Base-by-base conservation (phyloP, 2,888 invertebrate genomes). In the Liodrosophila aerea region DNA sequence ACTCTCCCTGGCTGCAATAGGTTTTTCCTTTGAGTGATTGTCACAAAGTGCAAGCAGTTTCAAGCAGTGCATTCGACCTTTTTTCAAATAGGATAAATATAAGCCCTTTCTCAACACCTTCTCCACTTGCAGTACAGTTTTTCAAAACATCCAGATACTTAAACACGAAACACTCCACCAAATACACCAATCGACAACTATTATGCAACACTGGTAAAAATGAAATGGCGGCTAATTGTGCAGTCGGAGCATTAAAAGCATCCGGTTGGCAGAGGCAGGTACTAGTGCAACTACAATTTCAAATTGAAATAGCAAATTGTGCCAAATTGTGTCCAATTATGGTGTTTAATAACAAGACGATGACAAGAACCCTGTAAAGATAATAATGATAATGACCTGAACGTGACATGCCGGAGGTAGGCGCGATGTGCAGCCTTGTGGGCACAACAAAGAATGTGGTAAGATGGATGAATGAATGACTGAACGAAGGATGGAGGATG, bases 271-370 rank as follows among this genome's bases (percentile, higher is more conserved):
- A 22, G 9, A 9, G 4, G 34, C 27, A 56, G n/a, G 7, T 11
- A 8, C n/a, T 9, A 16, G 8, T 12, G 30, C 16, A 44, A 16
- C 22, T 54, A 34, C 34, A 45, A 16, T 12, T 40, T n/a, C 22
- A 44, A 53, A 64, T 60, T 57, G 53, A 57, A 64, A 64, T 36
- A 16, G 53, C 44, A 57, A 54, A 56, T 49, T 40, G 47, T 40
- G 47, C 16, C 45, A 69, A 70, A 70, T 62, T 70, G 56, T 46
- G 36, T 9, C 33, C 54, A 70, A 70, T 70, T 65, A 70, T 58
- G 43, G 54, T 59, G 61, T 46, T 54, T 61, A 59, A 67, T 67
- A 51, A 54, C 63, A 46, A 43, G 47, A 13, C 64, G 45, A 39
- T 51, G 43, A 15, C 40, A 5, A 22, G 5, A 22, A 22, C 30